phyloP scores from a whole-genome alignment of 2,113 vertebrate species.

The Vidua macroura region DNA sequence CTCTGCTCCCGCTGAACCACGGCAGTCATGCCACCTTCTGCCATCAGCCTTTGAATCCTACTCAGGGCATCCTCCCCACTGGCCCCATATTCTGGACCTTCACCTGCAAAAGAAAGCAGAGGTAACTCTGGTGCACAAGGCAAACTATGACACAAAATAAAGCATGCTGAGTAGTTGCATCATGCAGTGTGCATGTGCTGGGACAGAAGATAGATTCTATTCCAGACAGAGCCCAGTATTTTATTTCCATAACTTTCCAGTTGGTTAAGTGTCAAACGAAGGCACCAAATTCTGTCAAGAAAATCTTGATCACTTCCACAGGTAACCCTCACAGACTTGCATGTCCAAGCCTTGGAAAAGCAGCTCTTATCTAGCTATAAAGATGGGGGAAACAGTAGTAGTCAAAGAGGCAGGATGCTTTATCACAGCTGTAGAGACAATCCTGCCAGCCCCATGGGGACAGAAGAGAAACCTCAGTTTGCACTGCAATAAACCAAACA shows the following conservation, averaged over 20 bases:
- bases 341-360: neutral
- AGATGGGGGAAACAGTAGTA: neutral
- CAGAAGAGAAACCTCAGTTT: neutral
- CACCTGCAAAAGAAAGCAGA: constrained; percentile 73
- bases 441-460: neutral
- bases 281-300: neutral
- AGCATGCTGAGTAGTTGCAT: neutral
- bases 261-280: neutral
- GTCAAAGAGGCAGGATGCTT: neutral
- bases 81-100: constrained; percentile 77
- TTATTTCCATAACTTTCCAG: neutral
- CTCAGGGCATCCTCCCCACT: constrained; percentile 89
- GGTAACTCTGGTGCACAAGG: neutral
- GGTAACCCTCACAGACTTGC: neutral
- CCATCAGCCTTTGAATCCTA: constrained; percentile 92
- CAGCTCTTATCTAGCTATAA: neutral
- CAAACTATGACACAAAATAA: neutral
- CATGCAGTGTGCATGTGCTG: accelerated
- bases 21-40: constrained; percentile 95
- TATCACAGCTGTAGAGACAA: neutral
- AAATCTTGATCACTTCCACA: neutral
- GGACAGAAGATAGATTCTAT: neutral
- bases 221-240: neutral
- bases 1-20: constrained; percentile 98
- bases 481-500: neutral